Conservation (phyloP, 53 echinoderm and acorn worm genomes). For the Henricia sp. region DNA sequence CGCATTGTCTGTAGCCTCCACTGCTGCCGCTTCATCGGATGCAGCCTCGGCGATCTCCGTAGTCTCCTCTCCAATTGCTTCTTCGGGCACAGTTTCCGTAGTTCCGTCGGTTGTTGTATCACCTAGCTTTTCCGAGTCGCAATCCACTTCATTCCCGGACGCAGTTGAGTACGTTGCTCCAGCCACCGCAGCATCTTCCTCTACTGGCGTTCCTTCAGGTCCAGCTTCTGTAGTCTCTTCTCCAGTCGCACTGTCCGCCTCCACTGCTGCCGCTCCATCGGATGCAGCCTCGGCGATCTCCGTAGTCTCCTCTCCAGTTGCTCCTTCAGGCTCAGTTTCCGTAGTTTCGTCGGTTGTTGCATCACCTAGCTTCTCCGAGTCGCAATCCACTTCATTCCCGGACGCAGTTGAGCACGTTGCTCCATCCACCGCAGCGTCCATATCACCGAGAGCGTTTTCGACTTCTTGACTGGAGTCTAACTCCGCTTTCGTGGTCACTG, state of each 20-base stretch:
- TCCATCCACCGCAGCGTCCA: conserved; percentile 14
- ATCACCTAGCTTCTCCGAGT: not conserved
- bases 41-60: not conserved
- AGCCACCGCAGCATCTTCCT: not conserved
- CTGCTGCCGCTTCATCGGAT: not conserved
- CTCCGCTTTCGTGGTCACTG: not conserved
- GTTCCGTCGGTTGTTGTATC: not conserved
- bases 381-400: too few species aligned
- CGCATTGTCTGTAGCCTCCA: not conserved
- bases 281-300: not conserved
- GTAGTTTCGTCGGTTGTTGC: not conserved
- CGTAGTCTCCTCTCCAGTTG: not conserved
- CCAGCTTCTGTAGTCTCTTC: not conserved
- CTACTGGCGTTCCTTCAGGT: not conserved
- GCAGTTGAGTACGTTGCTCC: not conserved
- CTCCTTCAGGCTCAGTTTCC: not conserved
- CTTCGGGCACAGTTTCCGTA: not conserved
- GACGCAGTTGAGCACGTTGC: not conserved
- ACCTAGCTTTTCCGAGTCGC: not conserved
- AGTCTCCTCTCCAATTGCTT: not conserved
- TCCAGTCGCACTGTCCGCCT: not conserved
- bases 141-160: too few species aligned
- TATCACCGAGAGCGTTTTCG: not conserved
- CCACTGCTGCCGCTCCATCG: not conserved
- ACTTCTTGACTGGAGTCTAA: conserved; percentile 4